These are phyloP conservation scores for Trachops cirrhosus DNA, from an alignment of 2,797 vertebrate species.

Conservation along the genomic window DNA sequence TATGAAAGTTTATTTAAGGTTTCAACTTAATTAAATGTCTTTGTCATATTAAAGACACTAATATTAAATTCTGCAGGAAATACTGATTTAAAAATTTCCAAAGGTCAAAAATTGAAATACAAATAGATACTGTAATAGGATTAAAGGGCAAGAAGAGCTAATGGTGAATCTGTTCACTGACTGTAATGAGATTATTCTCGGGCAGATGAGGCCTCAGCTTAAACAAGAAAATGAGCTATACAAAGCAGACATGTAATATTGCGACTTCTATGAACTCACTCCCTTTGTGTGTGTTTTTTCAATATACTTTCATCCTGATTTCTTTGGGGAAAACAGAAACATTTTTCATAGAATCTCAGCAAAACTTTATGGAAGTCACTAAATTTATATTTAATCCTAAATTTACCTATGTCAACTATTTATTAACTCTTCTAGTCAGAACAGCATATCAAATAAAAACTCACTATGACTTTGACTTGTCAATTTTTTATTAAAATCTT, in stretches of 20 bases:
- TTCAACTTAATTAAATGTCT: conserved; percentile 54
- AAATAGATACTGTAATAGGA: conserved; percentile 79
- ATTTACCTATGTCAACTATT: conserved; percentile 11
- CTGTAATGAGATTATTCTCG: conserved; percentile 84
- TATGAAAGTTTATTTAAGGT: conserved; percentile 26
- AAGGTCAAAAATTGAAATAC: conserved; percentile 72
- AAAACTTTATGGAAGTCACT: conserved; percentile 53
- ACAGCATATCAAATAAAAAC: conserved; percentile 10
- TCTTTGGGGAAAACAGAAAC: conserved; percentile 70
- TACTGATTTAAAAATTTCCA: conserved; percentile 59
- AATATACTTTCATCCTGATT: conserved; percentile 79
- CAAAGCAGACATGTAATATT: conserved; percentile 77
- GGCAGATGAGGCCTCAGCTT: conserved; percentile 68
- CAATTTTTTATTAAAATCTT: neutral
- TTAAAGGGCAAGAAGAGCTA: conserved; percentile 82
- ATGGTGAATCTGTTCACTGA: conserved; percentile 81
- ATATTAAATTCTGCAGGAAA: conserved; percentile 68
- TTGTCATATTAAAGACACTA: conserved; percentile 70
- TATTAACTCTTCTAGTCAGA: conserved; percentile 10
- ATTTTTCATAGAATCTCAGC: conserved; percentile 72
- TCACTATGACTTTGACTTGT: neutral
- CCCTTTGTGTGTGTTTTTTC: conserved; percentile 75
- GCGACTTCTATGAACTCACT: conserved; percentile 73
- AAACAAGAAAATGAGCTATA: conserved; percentile 80
- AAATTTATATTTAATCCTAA: conserved; percentile 44